Percentiles rank a stretch among this genome's conserved stretches.
phyloP scores from a whole-genome alignment of 30 jellyfish, hydroid and myxozoan genomes.

The Aurelia aurita region DNA sequence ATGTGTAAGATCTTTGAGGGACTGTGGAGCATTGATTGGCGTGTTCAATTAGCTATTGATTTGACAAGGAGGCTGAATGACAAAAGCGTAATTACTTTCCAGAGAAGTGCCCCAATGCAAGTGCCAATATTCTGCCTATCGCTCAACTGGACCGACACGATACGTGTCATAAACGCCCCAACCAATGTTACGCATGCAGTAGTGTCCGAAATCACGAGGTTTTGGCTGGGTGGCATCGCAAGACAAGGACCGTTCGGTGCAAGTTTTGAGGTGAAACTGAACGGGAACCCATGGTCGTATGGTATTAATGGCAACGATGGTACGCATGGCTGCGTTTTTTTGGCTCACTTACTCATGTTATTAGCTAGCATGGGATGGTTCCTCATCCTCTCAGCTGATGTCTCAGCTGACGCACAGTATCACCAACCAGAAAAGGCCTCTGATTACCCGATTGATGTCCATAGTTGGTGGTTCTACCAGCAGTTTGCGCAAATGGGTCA shows the following conservation, averaged over 20 bases:
- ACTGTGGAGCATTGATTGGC: conserved; percentile 53
- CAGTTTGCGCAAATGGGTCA: conserved; percentile 6
- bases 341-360: conserved; percentile 8
- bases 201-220: conserved; percentile 12
- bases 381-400: conserved; percentile 72
- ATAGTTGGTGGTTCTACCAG: conserved; percentile 78
- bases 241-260: conserved; percentile 4
- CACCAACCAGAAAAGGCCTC: conserved; percentile 50
- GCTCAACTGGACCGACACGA: conserved; percentile 33
- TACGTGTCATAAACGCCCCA: conserved; percentile 71
- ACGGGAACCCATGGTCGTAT: conserved; percentile 63
- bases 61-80: conserved; percentile 42
- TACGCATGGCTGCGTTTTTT: conserved; percentile 53
- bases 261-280: conserved; percentile 40
- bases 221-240: conserved; percentile 47
- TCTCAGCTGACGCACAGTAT: conserved; percentile 67
- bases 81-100: conserved; percentile 47
- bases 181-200: conserved; percentile 18
- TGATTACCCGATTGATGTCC: conserved; percentile 71
- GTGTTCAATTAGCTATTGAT: conserved; percentile 42
- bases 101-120: conserved; percentile 32
- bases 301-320: conserved; percentile 35
- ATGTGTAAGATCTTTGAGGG: conserved; percentile 49
- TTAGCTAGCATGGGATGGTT: conserved; percentile 68
- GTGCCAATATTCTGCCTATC: conserved; percentile 53